Evolutionary conservation across 1,140 invertebrate species (phyloP), one percentile per base, ranked within the genome.

Genomic region (Sitophilus oryzae): DNA sequence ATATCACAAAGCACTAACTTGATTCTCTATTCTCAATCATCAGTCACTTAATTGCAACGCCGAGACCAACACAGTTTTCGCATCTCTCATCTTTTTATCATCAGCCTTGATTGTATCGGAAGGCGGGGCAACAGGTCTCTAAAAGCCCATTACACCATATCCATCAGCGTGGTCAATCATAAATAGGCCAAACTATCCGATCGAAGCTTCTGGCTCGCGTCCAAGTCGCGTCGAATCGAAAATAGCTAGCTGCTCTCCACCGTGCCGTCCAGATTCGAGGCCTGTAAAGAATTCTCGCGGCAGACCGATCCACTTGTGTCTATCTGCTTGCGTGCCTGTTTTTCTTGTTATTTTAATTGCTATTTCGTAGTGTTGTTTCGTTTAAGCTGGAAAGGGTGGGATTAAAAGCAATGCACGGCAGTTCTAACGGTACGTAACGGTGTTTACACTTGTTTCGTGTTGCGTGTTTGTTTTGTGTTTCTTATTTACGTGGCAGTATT

Each of bases 121-220:
- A 6, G 25, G 25, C 11, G 25, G 5, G 25, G 9, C 36, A 38
- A 16, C 36, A 16, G 36, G 15, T 16, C 9, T n/a, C 36, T 38
- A 11, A 34, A 10, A 8, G 21, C 4, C 20, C 14, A 25, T 34
- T 34, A 41, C 37, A 16, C 20, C 37, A 30, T 30, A 42, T 18
- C 49, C 23, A 23, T 51, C 37, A 42, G 38, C 37, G 18, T 4
- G 23, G 11, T 8, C n/a, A 15, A 30, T 46, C 3, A 44, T 52
- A 52, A 52, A 52, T 45, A 52, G 51, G 51, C 51, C 41, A 52
- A 42, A 45, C 51, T 44, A 52, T 52, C 23, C 51, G 15, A 34
- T 23, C 43, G 9, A 22, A 11, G 11, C 42, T 14, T 25, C 35
- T 55, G 52, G 52, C 52, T 40, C 18, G 5, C 3, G 16, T 47